Evolutionary conservation across 2,888 invertebrate species (phyloP).

Genomic region (Chalcis sispes): DNA sequence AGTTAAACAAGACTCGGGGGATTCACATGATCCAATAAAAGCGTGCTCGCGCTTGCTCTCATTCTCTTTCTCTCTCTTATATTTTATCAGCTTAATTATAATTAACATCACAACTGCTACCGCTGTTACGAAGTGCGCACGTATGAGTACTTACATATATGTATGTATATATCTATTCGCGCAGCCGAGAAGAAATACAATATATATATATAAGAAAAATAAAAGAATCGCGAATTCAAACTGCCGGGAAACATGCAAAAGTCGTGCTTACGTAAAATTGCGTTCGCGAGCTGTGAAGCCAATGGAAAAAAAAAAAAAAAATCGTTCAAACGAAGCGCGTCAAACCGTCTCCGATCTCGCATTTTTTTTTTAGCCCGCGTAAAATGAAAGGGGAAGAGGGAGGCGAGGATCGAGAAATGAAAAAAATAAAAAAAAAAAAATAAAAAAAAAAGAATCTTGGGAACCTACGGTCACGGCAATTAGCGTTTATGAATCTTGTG

Average conservation of each 20-base stretch:
- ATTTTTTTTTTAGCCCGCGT: too few species aligned
- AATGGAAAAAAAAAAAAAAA: constrained; percentile 5
- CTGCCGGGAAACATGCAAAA: constrained; percentile 15
- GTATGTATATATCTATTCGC: too few species aligned
- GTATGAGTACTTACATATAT: too few species aligned
- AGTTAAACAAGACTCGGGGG: background rate
- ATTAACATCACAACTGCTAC: background rate
- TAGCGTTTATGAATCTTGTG: constrained; percentile 73
- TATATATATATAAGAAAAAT: background rate
- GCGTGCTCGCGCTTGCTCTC: too few species aligned
- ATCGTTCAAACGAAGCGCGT: background rate
- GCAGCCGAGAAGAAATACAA: too few species aligned
- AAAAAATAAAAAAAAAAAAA: constrained; percentile 1
- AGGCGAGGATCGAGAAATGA: too few species aligned
- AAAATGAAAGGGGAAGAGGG: too few species aligned
- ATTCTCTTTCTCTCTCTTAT: too few species aligned
- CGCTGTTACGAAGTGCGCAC: constrained; percentile 8
- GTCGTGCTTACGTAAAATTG: constrained; percentile 37
- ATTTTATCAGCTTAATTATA: constrained; percentile 29
- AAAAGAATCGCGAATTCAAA: background rate
- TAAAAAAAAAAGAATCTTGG: constrained; percentile 65
- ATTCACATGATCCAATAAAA: background rate
- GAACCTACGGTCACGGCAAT: constrained; percentile 72
- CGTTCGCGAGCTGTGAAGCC: background rate
- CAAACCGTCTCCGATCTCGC: too few species aligned